These are phyloP conservation scores for Steinernema scapterisci DNA, from an alignment of 2,888 invertebrate species.

Conservation along the genomic window DNA sequence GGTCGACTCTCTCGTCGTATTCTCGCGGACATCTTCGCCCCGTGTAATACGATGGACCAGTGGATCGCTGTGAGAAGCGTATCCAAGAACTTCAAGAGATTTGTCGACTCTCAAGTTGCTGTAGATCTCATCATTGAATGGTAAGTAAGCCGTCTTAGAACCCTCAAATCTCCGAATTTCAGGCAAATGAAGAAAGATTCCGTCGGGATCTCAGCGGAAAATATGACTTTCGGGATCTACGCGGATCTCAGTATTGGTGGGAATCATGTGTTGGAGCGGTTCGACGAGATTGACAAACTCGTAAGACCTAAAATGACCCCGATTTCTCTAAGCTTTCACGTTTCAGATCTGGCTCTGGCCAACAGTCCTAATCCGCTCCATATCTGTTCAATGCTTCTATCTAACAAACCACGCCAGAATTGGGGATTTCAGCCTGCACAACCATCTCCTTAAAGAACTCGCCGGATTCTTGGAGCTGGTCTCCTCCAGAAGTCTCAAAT, in stretches of 20 bases:
- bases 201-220: not conserved
- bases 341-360: slow-evolving; percentile 11
- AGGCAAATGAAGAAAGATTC: not conserved
- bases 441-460: not conserved
- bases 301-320: not conserved
- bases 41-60: not conserved
- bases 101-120: not conserved
- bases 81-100: not conserved
- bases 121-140: not conserved
- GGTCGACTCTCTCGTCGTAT: not conserved
- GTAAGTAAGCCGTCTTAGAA: not conserved
- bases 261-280: not conserved
- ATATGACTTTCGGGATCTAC: slow-evolving; percentile 15
- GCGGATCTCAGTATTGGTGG: slow-evolving; percentile 1
- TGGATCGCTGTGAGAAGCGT: not conserved
- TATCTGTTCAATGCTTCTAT: slow-evolving; percentile 8
- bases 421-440: not conserved
- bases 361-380: slow-evolving; percentile 8
- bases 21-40: not conserved
- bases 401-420: not conserved
- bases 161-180: no score
- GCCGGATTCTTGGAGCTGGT: not conserved
- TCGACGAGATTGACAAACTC: not conserved
- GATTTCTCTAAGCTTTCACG: not conserved
- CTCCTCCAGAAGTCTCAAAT: not conserved